Evolutionary conservation across 2,888 invertebrate genomes (phyloP).

Genomic region (Sarcophaga carnaria): DNA sequence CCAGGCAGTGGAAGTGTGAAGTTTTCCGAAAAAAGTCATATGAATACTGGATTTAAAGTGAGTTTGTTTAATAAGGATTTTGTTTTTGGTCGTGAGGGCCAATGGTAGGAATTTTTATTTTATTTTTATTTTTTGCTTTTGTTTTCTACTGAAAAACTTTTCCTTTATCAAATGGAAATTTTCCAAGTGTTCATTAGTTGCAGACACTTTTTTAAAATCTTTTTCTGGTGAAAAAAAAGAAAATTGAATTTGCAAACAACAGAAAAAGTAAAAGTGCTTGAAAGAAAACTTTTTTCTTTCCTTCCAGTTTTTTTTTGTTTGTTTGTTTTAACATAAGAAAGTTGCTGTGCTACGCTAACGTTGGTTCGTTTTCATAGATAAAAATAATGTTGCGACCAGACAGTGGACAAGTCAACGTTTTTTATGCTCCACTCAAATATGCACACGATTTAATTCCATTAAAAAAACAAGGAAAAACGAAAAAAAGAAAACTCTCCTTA

Average conservation of each 20-base stretch:
- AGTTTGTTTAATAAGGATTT: background rate
- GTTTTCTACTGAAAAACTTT: background rate
- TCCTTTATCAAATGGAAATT: slow-evolving; percentile 6
- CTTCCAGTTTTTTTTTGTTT: background rate
- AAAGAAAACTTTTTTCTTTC: slow-evolving; percentile 7
- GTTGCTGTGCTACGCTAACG: background rate
- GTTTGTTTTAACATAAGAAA: slow-evolving; percentile 5
- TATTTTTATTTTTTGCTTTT: background rate
- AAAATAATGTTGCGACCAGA: slow-evolving; percentile 57
- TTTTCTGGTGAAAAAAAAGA: slow-evolving; percentile 20
- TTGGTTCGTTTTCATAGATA: background rate
- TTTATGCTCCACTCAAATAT: slow-evolving; percentile 8
- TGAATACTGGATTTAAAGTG: background rate
- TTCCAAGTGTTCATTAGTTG: slow-evolving; percentile 6
- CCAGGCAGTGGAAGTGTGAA: background rate
- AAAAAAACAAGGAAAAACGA: slow-evolving; percentile 1
- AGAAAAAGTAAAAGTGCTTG: slow-evolving; percentile 58
- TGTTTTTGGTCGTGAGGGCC: background rate
- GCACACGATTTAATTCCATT: slow-evolving; percentile 22
- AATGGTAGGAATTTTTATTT: no score
- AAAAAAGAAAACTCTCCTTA: no score
- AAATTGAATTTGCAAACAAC: background rate
- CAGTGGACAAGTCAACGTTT: slow-evolving; percentile 50
- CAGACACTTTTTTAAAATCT: slow-evolving; percentile 29
- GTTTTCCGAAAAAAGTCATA: background rate